Base-by-base conservation (phyloP, 2,113 vertebrate species). In the Noturus placidus region DNA sequence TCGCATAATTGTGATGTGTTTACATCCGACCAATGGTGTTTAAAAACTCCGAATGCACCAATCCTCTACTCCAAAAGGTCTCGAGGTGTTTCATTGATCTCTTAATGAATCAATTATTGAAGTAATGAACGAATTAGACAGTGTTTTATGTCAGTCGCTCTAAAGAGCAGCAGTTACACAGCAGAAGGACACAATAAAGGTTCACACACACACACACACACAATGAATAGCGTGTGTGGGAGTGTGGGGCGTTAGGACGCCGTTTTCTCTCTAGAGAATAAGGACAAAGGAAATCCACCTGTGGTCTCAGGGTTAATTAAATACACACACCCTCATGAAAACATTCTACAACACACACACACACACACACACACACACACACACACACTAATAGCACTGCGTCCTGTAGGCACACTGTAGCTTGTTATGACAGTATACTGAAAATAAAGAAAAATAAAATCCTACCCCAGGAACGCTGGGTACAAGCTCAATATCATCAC, bases 231-330 rank as follows among this genome's bases (percentile, higher is more conserved):
- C 20, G 33, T 81, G 72, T 86, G 86, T 74, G 74, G 84, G 78
- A 59, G 88, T 15, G 61, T 38, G 59, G 20, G 82, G 91, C 90
- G 91, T 92, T 87, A 50, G 90, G 89, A 92, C 90, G 91, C 92
- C n/a, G 86, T 79, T 88, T 63, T 46, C 86, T 91, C 90, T 88
- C 91, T 63, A n/a, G 90, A 87, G 89, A 90, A 76, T 81, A 76
- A 63, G 59, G 82, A 92, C 91, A 91, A 89, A 83, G 79, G 83
- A 69, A 69, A 86, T 77, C 88, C 91, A 89, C 82, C 54, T 76
- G 90, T 87, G 67, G 78, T 56, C 86, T 56, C n/a, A 11, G 76
- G 87, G 78, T 85, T 89, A 87, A 90, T 88, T 86, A 89, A 88
- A 88, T 74, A 88, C 82, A 74, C 79, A 10, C 70, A 46, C 81